Percentiles rank a stretch among this genome's conserved stretches.
These are phyloP conservation scores for Sericinus montela DNA, from an alignment of 2,888 invertebrate species.

Conservation along the genomic window DNA sequence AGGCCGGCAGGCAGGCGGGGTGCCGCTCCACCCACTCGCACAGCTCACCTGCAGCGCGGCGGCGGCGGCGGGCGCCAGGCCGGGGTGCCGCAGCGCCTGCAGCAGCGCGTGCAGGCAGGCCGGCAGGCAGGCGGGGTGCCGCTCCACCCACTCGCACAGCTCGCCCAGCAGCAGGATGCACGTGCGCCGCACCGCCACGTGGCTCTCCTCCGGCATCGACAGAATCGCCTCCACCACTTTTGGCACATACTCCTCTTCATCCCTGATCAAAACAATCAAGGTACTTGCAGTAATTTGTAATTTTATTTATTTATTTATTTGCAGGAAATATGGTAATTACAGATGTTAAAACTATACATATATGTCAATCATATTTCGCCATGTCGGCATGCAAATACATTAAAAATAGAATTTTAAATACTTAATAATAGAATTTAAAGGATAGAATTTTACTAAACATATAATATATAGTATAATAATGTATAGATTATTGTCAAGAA, in stretches of 20 bases:
- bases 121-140: slow-evolving; percentile 89
- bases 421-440: too few relatives aligned
- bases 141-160: slow-evolving; percentile 96
- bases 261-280: slow-evolving; percentile 66
- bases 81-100: slow-evolving; percentile 84
- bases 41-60: slow-evolving; percentile 85
- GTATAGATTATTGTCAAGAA: too few relatives aligned
- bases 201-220: slow-evolving; percentile 88
- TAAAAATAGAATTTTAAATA: too few relatives aligned
- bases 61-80: slow-evolving; percentile 89
- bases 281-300: too few relatives aligned
- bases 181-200: slow-evolving; percentile 93
- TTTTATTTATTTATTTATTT: too few relatives aligned
- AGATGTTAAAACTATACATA: too few relatives aligned
- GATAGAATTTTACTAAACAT: too few relatives aligned
- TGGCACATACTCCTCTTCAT: slow-evolving; percentile 94
- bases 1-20: slow-evolving; percentile 88
- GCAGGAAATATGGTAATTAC: too few relatives aligned
- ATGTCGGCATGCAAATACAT: too few relatives aligned
- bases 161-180: slow-evolving; percentile 93
- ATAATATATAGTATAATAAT: too few relatives aligned
- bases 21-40: slow-evolving; percentile 97
- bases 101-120: slow-evolving; percentile 90
- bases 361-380: too few relatives aligned
- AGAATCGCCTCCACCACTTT: slow-evolving; percentile 95